phyloP scores from a whole-genome alignment of 2,888 invertebrate species.

The Drosophila acutilabella region DNA sequence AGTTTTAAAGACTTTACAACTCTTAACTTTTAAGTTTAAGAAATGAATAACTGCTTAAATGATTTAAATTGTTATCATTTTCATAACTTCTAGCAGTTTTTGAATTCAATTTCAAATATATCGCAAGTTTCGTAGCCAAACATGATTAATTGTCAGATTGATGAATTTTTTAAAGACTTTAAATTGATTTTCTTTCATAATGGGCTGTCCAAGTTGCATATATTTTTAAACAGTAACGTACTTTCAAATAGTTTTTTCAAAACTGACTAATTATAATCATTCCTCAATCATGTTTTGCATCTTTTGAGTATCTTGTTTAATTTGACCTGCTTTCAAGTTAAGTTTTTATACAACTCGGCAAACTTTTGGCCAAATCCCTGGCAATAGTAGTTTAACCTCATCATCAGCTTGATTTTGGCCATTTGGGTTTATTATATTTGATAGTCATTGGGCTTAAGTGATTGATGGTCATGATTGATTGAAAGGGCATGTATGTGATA shows the following conservation, averaged over 20 bases:
- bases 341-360: background rate
- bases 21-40: too few relatives aligned
- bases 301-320: background rate
- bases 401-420: slow-evolving; percentile 10
- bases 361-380: slow-evolving; percentile 2
- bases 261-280: background rate
- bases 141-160: background rate
- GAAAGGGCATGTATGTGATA: slow-evolving; percentile 31
- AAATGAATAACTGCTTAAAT: too few relatives aligned
- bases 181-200: background rate
- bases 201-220: background rate
- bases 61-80: too few relatives aligned
- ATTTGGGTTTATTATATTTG: slow-evolving; percentile 25
- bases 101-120: background rate
- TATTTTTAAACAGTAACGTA: background rate
- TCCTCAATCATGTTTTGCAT: background rate
- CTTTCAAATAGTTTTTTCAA: background rate
- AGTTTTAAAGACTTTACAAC: too few relatives aligned
- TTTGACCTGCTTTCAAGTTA: background rate
- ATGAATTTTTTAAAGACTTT: background rate
- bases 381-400: slow-evolving; percentile 10
- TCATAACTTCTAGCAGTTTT: background rate
- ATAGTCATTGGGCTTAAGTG: slow-evolving; percentile 36
- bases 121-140: too few relatives aligned
- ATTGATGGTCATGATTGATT: slow-evolving; percentile 54